phyloP scores from a whole-genome alignment of 1,140 invertebrate species.

The Thaumetopoea pityocampa region DNA sequence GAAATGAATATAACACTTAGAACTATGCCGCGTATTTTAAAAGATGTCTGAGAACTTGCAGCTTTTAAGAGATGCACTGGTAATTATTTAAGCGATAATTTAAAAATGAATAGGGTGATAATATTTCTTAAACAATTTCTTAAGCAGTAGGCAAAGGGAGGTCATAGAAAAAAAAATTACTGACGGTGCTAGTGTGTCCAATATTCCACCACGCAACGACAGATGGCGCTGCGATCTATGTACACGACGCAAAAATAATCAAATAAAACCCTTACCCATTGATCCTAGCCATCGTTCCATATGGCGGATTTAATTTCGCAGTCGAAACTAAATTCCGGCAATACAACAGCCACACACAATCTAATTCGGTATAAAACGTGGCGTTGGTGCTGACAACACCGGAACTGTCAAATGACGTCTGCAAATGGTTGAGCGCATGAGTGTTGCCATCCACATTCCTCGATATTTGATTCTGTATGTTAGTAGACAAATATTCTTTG shows the following conservation, averaged over 20 bases:
- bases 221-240: too few relatives aligned
- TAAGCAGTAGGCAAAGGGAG: too few relatives aligned
- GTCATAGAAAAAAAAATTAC: too few relatives aligned
- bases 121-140: too few relatives aligned
- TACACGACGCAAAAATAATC: slow-evolving; percentile 1
- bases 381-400: slow-evolving; percentile 25
- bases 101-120: too few relatives aligned
- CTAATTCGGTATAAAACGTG: slow-evolving; percentile 60
- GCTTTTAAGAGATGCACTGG: too few relatives aligned
- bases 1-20: too few relatives aligned
- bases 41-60: too few relatives aligned
- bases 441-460: slow-evolving; percentile 50
- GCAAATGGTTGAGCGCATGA: slow-evolving; percentile 47
- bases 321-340: slow-evolving; percentile 78
- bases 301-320: slow-evolving; percentile 73
- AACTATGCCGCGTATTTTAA: too few relatives aligned
- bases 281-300: slow-evolving; percentile 78
- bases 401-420: slow-evolving; percentile 38
- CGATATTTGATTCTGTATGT: slow-evolving; percentile 42
- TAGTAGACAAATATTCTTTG: slow-evolving; percentile 30
- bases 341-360: slow-evolving; percentile 80
- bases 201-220: too few relatives aligned
- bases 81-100: too few relatives aligned
- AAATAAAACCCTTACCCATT: slow-evolving; percentile 77
- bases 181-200: too few relatives aligned